Conservation (phyloP, 2,797 vertebrate species). For the Serranus cabrilla region DNA sequence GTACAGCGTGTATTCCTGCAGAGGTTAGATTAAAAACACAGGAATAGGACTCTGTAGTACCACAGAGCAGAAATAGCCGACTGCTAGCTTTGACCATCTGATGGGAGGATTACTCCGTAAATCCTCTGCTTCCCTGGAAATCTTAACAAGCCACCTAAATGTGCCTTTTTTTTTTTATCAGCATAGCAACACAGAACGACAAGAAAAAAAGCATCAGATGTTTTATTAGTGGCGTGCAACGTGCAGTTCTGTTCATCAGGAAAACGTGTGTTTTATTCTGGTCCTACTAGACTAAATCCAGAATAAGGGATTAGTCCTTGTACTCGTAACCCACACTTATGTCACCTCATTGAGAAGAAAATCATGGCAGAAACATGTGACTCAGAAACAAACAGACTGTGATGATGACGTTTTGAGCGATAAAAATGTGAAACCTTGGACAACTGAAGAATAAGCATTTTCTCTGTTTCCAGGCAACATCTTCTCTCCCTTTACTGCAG, state of each 20-base stretch:
- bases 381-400: background rate
- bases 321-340: slow-evolving; percentile 39
- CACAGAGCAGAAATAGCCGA: slow-evolving; percentile 47
- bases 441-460: slow-evolving; percentile 23
- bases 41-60: slow-evolving; percentile 31
- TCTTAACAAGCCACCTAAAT: slow-evolving; percentile 62
- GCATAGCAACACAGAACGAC: background rate
- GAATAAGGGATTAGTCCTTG: slow-evolving; percentile 25
- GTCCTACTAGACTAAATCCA: background rate
- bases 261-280: background rate
- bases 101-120: slow-evolving; percentile 71
- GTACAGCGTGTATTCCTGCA: background rate
- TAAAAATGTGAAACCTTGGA: slow-evolving; percentile 10
- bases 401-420: background rate
- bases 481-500: slow-evolving; percentile 7
- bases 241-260: no score
- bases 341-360: slow-evolving; percentile 42
- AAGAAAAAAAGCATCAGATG: no score
- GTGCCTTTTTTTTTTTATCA: slow-evolving; percentile 20
- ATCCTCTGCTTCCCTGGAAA: slow-evolving; percentile 73
- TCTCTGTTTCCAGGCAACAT: slow-evolving; percentile 77
- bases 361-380: slow-evolving; percentile 39
- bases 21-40: slow-evolving; percentile 6
- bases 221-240: background rate
- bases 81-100: slow-evolving; percentile 49